phyloP scores from a whole-genome alignment of 1,140 invertebrate genomes.

The Penaeus japonicus region DNA sequence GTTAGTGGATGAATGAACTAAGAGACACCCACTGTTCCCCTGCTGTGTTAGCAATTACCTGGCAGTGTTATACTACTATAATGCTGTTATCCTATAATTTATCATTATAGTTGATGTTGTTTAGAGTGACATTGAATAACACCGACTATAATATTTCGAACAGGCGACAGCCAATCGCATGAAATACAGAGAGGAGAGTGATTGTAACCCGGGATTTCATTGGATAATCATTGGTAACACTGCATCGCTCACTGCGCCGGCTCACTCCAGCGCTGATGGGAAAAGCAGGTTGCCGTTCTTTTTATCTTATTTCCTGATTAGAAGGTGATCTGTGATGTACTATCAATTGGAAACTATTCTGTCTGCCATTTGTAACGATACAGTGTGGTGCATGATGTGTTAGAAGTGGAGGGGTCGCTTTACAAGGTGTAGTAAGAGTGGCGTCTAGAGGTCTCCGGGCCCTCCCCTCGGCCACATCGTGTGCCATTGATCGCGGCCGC shows the following conservation, averaged over 20 bases:
- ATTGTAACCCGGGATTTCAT: neutral
- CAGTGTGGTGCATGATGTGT: neutral
- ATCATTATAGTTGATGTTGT: too few species aligned
- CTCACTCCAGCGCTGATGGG: slow-evolving; percentile 48
- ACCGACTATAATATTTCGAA: neutral
- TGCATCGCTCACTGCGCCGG: slow-evolving; percentile 44
- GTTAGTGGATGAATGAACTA: neutral
- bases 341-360: neutral
- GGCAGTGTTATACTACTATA: neutral
- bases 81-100: neutral
- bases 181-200: neutral
- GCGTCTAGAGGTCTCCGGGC: slow-evolving; percentile 36
- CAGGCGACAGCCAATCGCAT: neutral
- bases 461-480: slow-evolving; percentile 42
- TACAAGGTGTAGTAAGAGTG: slow-evolving; percentile 3
- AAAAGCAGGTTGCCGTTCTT: slow-evolving; percentile 43
- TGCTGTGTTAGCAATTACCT: neutral
- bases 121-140: too few species aligned
- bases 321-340: neutral
- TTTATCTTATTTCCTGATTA: slow-evolving; percentile 24
- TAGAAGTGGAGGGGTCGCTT: neutral
- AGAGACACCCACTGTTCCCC: neutral
- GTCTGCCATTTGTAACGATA: neutral
- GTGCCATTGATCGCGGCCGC: slow-evolving; percentile 50
- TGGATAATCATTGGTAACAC: slow-evolving; percentile 28